These are phyloP conservation scores for Sphaerodactylus townsendi DNA, from an alignment of 2,113 vertebrate species.

Conservation along the genomic window DNA sequence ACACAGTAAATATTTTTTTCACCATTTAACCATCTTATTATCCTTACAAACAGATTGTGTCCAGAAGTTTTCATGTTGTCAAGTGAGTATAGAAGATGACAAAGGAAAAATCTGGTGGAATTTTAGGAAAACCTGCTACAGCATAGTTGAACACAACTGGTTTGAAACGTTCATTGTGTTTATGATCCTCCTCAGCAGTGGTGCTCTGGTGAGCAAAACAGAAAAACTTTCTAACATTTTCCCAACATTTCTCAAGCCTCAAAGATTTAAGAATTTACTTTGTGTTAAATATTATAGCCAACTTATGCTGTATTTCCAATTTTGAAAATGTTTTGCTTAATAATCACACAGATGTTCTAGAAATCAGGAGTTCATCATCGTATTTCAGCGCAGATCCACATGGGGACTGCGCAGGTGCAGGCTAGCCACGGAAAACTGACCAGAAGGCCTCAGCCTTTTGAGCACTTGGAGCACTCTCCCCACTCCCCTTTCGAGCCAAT, in stretches of 20 bases:
- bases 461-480: too few relatives aligned
- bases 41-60: slow-evolving; percentile 80
- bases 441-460: too few relatives aligned
- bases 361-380: neutral
- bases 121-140: slow-evolving; percentile 91
- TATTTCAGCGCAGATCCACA: too few relatives aligned
- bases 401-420: too few relatives aligned
- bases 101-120: slow-evolving; percentile 94
- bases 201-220: slow-evolving; percentile 86
- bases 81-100: slow-evolving; percentile 89
- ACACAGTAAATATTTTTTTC: neutral
- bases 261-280: neutral
- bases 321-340: neutral
- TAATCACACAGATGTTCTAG: neutral
- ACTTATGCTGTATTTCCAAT: neutral
- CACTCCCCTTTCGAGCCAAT: too few relatives aligned
- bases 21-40: slow-evolving; percentile 47
- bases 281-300: neutral
- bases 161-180: slow-evolving; percentile 99
- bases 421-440: too few relatives aligned
- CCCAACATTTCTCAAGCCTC: neutral
- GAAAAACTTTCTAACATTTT: neutral
- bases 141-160: slow-evolving; percentile 97
- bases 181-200: slow-evolving; percentile 98
- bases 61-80: slow-evolving; percentile 85